Base-by-base conservation (phyloP, 2,888 invertebrate genomes). In the Physocephala rufipes region DNA sequence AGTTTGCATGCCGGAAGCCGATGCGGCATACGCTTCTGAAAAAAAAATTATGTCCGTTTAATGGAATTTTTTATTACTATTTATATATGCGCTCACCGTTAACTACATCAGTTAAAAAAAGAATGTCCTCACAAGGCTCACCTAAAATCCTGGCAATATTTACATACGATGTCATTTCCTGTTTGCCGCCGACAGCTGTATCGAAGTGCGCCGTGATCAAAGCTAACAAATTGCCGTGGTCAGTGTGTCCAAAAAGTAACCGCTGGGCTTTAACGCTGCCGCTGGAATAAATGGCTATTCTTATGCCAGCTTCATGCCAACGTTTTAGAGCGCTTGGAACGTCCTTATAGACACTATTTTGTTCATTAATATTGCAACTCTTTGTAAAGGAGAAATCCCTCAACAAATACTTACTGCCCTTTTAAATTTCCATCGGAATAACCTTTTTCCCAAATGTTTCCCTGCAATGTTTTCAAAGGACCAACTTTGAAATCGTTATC, bases 191-290 rank as follows among this genome's bases (percentile, higher is more conserved):
- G 71, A 93, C 89, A 4, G 89, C 90, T 0, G 96, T 96, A 82
- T 98, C 97, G 83, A 95, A 98, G 85, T 95, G 92, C 0, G 91
- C 93, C 63, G 90, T 89, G 71, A 98, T 89, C 70, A 87, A 85
- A 58, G 91, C 90, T 78, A 91, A 87, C 75, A 97, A 82, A 85
- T 97, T 92, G 0, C 97, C 97, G 59, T 90, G 88, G 21, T 87
- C 86, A 2, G 95, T 91, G 84, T 95, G 88, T 0, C 89, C 88
- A 84, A 97, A 96, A 3, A 97, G 88, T 13, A 97, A 88, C 82
- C 95, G 93, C 85, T 98, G 98, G 16, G 97, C 94, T 79, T 93
- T 92, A 0, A 95, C 91, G 70, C 95, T 96, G 62, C 97, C 97
- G 30, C 96, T 96, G 0, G 97, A 97, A 85, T 95, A 98, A 74